Conservation (phyloP, 2,888 invertebrate genomes). For the Pachliopta kotzebuea region DNA sequence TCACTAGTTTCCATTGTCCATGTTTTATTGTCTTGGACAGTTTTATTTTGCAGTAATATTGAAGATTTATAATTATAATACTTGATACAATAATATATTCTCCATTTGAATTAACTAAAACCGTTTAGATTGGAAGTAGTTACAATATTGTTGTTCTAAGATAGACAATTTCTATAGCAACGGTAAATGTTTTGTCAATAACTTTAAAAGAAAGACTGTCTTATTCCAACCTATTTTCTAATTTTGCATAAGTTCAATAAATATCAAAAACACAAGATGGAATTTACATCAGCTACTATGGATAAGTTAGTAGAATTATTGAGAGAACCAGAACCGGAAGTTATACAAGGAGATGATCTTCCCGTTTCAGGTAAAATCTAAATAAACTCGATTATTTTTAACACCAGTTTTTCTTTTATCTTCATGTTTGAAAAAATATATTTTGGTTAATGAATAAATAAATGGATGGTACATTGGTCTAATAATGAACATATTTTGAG, state of each 20-base stretch:
- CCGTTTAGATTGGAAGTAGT: no score
- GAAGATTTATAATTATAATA: no score
- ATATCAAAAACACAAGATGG: conserved; percentile 39
- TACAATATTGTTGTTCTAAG: background rate
- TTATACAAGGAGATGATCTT: conserved; percentile 66
- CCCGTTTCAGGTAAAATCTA: conserved; percentile 46
- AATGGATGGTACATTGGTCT: no score
- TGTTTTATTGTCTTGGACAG: no score
- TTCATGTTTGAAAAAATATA: no score
- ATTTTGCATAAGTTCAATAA: background rate
- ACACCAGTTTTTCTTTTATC: no score
- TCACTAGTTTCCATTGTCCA: no score
- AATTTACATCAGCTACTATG: conserved; percentile 54
- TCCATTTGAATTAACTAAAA: no score
- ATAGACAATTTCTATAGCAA: conserved; percentile 5
- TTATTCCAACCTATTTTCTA: background rate
- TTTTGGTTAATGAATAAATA: no score
- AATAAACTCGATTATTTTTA: background rate
- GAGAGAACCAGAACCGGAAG: conserved; percentile 63
- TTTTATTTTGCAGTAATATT: no score
- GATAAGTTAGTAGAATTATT: conserved; percentile 58
- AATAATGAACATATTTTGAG: no score
- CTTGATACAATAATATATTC: no score
- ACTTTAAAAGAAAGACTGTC: background rate
- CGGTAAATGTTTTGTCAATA: conserved; percentile 19